Conservation (phyloP, 2,113 vertebrate genomes). For the Phrynocephalus versicolor region DNA sequence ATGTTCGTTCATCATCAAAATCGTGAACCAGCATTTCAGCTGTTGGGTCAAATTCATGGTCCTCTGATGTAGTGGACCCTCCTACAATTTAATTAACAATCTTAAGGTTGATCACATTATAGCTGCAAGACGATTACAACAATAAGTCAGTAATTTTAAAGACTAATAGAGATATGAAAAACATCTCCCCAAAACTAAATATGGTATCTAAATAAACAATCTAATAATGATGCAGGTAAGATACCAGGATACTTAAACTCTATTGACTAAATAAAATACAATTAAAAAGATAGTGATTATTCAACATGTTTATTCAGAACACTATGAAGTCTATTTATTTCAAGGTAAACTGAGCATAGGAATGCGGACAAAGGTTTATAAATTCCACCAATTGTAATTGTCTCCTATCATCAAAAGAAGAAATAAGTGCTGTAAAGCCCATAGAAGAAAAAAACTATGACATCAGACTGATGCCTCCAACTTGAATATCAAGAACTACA, state of each 20-base stretch:
- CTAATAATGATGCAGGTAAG: neutral
- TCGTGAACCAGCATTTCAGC: conserved; percentile 98
- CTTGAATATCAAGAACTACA: neutral
- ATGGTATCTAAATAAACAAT: neutral
- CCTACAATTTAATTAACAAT: conserved; percentile 70
- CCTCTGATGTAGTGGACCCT: conserved; percentile 89
- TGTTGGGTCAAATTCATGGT: conserved; percentile 96
- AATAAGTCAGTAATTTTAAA: neutral
- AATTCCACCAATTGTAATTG: neutral
- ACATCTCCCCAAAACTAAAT: neutral
- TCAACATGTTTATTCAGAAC: neutral
- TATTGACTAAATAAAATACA: neutral
- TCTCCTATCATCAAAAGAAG: neutral
- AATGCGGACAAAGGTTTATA: neutral
- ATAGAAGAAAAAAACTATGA: neutral
- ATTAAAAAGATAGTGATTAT: neutral
- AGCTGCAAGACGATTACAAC: neutral
- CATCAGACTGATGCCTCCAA: neutral
- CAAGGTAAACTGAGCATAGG: neutral
- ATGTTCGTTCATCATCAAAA: conserved; percentile 95
- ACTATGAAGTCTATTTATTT: neutral
- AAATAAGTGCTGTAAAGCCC: neutral
- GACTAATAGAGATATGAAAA: neutral
- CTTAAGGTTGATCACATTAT: conserved; percentile 25
- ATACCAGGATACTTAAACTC: neutral